phyloP scores from a whole-genome alignment of 2,797 vertebrate species.

The Ibycter americanus region DNA sequence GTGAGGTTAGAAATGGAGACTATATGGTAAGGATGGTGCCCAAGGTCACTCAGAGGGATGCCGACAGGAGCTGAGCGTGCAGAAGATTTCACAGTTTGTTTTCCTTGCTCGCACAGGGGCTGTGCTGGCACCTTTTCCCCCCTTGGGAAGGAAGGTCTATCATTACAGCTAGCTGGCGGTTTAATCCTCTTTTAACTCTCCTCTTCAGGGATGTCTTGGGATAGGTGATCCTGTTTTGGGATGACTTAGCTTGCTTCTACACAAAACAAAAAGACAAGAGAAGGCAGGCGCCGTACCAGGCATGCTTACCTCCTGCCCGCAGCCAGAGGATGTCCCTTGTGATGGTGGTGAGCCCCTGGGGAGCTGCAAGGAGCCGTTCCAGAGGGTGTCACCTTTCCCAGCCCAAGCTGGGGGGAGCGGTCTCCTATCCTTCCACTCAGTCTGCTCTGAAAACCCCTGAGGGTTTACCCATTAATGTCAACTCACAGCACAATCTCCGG shows the following conservation, averaged over 20 bases:
- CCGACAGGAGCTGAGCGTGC: background rate
- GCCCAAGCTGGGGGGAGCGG: no score
- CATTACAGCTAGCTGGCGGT: background rate
- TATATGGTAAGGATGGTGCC: background rate
- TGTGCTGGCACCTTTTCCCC: background rate
- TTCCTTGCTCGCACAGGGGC: background rate
- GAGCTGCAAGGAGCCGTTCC: background rate
- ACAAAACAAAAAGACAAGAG: background rate
- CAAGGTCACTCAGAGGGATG: background rate
- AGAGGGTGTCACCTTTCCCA: background rate
- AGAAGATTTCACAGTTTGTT: background rate
- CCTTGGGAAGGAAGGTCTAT: background rate
- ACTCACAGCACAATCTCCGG: accelerated
- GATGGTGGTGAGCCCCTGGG: background rate
- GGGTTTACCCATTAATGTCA: background rate
- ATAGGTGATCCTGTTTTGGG: background rate
- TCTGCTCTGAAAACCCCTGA: background rate
- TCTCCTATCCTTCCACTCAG: background rate
- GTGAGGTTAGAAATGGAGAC: background rate
- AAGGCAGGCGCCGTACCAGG: background rate
- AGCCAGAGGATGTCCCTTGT: background rate
- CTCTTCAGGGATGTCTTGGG: background rate
- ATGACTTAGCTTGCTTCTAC: background rate
- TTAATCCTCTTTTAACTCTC: background rate
- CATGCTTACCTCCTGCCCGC: accelerated